Base-by-base conservation (phyloP, 2,797 vertebrate species). In the Argyrosomus regius region DNA sequence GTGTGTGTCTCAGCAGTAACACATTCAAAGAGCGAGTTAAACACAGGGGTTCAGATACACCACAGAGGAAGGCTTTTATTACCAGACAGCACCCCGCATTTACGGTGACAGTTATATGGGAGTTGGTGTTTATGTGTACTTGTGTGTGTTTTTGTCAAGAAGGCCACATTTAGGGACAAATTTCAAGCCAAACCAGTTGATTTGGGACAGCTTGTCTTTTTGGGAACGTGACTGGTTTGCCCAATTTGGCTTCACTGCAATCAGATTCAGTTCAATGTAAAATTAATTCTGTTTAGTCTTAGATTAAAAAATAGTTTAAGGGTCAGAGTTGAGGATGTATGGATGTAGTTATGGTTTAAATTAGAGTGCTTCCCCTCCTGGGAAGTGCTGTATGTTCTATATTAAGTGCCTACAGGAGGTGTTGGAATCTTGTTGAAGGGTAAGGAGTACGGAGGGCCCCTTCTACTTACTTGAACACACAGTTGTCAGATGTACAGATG, bases 11-110 rank as follows among this genome's bases (percentile, higher is more conserved):
- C 77, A 71, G 81, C 17, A 0, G 81, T 43, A 82, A 86, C 69
- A 69, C 75, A 66, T 77, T 77, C 82, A 85, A 71, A 81, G 39
- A 86, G 76, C 75, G 72, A 73, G 84, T 81, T 90, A 90, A 92
- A 91, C 83, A 91, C 87, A 87, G 85, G 60, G 78, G 80, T 67
- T 75, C 77, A 71, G 59, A 75, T 82, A 6, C 69, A 63, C 83
- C 88, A 35, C 90, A 88, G 88, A 62, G 82, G 91, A 91, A 91
- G 72, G 80, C 80, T 89, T 91, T 90, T 85, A 92, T 90, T 92
- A 90, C 77, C 53, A 61, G 48, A 24, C 78, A 70, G 81, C 65
- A 83, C 81, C 87, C 76, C 54, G 13, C 72, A 84, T 82, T 92
- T 88, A 91, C 83, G 71, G 49, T 22, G 65, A 74, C 54, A 13